Evolutionary conservation across 2,113 vertebrate genomes (phyloP), one percentile per base, ranked within the genome.

Genomic region (Cavia porcellus): DNA sequence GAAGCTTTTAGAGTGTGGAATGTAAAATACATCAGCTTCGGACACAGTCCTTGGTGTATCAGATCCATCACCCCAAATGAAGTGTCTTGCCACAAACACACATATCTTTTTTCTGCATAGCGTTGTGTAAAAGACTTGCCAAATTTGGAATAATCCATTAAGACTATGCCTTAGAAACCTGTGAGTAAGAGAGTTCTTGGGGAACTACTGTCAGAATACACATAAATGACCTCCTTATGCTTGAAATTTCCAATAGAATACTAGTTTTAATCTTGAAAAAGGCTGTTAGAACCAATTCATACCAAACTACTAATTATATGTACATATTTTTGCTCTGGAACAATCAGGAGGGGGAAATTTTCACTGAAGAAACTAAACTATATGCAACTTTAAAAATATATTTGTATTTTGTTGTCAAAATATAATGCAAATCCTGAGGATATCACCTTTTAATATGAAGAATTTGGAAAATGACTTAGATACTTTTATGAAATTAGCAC

Each of bases 281-380:
- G 7, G 66, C 10, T n/a, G 7, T 83, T 86, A 90, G 38, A 90
- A 25, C 4, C 30, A 83, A 50, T 72, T 89, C 89, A 57, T 64
- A 80, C 75, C 38, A 87, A 96, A 97, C 92, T 80, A 87, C n/a
- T 94, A 90, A 85, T 86, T 89, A 86, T 52, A 24, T 38, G 5
- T 24, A 83, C 52, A 94, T 88, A 42, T 95, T 64, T 75, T 90
- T 95, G 74, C 90, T 52, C 22, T 61, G 22, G 50, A 30, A 22
- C 50, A 87, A 32, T 55, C 79, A 92, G 45, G 74, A 95, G 35
- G 92, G 2, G 12, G 42, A 10, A 50, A 66, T 89, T 83, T 6
- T 95, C 91, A 83, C 77, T 96, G 15, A 87, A 85, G 75, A 87
- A 87, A 93, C 93, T 86, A 89, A 95, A 68, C 25, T 85, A 83